These are phyloP conservation scores for Drosophila tanythrix DNA, from an alignment of 2,888 invertebrate genomes.

Conservation along the genomic window DNA sequence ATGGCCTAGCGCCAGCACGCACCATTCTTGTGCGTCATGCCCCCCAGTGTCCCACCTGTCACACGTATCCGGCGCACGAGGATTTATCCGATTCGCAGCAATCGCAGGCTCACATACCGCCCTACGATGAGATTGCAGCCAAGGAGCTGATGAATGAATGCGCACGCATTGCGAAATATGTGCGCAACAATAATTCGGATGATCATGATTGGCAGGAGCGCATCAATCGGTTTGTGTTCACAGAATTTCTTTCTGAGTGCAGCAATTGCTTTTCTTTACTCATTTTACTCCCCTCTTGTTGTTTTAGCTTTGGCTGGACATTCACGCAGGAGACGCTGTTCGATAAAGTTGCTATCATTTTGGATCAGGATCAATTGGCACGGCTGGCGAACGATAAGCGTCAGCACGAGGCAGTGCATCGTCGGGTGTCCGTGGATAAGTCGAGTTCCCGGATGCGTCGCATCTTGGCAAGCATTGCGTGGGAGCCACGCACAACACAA, in stretches of 20 bases:
- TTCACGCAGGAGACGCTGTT: conserved; percentile 88
- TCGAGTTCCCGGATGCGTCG: conserved; percentile 89
- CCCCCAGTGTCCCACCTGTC: conserved; percentile 84
- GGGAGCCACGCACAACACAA: conserved; percentile 90
- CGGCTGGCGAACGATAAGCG: conserved; percentile 87
- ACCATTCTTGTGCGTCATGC: conserved; percentile 83
- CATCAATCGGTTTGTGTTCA: conserved; percentile 86
- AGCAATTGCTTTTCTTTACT: neutral
- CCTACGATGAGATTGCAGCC: conserved; percentile 87
- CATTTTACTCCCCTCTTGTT: neutral
- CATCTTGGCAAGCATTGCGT: conserved; percentile 89
- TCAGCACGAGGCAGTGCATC: conserved; percentile 88
- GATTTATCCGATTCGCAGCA: conserved; percentile 85
- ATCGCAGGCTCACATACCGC: conserved; percentile 83
- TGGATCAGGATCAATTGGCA: conserved; percentile 88
- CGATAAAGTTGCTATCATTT: conserved; percentile 87
- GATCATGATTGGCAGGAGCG: conserved; percentile 89
- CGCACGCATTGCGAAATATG: conserved; percentile 88
- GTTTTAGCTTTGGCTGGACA: conserved; percentile 87
- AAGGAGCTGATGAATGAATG: conserved; percentile 90
- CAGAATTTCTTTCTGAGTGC: neutral
- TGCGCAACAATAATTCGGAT: conserved; percentile 86
- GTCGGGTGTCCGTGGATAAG: conserved; percentile 90
- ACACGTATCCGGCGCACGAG: conserved; percentile 83
- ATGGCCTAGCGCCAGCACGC: conserved; percentile 80